Conservation (phyloP, 2,888 invertebrate species). For the Xanthorhoe spadicearia region DNA sequence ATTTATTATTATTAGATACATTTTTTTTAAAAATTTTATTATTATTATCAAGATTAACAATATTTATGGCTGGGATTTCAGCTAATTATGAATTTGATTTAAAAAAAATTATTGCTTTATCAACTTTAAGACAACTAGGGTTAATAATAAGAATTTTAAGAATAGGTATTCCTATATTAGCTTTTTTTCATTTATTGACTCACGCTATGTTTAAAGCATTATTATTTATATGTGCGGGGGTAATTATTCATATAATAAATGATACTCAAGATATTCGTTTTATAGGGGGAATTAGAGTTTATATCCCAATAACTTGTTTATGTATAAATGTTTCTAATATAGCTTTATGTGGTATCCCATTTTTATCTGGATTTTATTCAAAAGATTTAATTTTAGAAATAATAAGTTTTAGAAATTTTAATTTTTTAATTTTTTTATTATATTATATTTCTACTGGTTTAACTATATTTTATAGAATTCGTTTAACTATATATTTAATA, state of each 20-base stretch:
- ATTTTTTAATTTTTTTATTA: constrained; percentile 82
- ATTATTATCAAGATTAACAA: constrained; percentile 83
- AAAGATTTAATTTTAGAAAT: constrained; percentile 87
- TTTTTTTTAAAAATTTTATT: constrained; percentile 79
- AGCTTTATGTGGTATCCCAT: constrained; percentile 86
- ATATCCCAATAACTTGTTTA: constrained; percentile 81
- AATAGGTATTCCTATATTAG: constrained; percentile 80
- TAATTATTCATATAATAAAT: constrained; percentile 87
- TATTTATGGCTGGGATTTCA: constrained; percentile 85
- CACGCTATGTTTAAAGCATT: constrained; percentile 91
- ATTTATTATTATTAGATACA: constrained; percentile 71
- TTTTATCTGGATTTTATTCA: constrained; percentile 88
- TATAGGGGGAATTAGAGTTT: constrained; percentile 78
- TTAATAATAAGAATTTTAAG: constrained; percentile 88
- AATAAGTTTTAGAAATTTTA: constrained; percentile 78
- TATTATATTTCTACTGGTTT: constrained; percentile 85
- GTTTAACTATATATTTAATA: constrained; percentile 84
- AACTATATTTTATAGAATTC: constrained; percentile 84
- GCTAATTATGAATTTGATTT: constrained; percentile 88
- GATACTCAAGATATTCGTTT: constrained; percentile 88
- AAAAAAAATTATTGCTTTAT: constrained; percentile 92
- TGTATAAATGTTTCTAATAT: constrained; percentile 86
- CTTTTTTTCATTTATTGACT: constrained; percentile 89
- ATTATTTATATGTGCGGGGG: constrained; percentile 89
- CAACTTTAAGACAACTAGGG: constrained; percentile 90